Evolutionary conservation across 2,113 vertebrate genomes (phyloP).

Genomic region (Elephantulus edwardii): DNA sequence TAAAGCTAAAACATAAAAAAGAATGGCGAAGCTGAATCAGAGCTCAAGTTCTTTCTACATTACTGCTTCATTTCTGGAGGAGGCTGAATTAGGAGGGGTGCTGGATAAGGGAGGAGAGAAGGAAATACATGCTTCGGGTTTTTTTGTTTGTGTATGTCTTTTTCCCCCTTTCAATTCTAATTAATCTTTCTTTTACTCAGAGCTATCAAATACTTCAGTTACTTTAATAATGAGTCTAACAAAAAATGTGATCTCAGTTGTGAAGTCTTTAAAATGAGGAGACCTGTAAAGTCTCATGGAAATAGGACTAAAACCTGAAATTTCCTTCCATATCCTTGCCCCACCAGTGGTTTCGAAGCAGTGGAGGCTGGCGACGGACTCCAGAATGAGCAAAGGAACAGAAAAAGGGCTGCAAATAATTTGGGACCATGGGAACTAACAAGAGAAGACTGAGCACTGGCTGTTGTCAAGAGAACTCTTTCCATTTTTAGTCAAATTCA

Average conservation of each 20-base stretch:
- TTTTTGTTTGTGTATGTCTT: not conserved
- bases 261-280: not conserved
- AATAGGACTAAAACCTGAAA: not conserved
- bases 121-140: not conserved
- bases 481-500: not conserved
- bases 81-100: not conserved
- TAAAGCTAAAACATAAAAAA: not conserved
- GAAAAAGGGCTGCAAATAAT: not conserved
- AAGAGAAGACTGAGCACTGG: not conserved
- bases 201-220: not conserved
- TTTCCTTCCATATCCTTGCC: not conserved
- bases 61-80: not conserved
- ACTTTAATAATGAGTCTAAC: not conserved
- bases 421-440: not conserved
- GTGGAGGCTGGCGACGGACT: not conserved
- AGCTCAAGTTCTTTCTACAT: not conserved
- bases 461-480: not conserved
- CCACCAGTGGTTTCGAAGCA: not conserved
- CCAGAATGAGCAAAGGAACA: not conserved
- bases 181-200: not conserved
- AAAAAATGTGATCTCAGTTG: not conserved
- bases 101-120: not conserved
- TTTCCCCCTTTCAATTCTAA: not conserved
- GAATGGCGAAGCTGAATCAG: not conserved
- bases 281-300: not conserved